These are phyloP conservation scores for Folsomia manolachei DNA, from an alignment of 2,888 invertebrate species.

Conservation along the genomic window DNA sequence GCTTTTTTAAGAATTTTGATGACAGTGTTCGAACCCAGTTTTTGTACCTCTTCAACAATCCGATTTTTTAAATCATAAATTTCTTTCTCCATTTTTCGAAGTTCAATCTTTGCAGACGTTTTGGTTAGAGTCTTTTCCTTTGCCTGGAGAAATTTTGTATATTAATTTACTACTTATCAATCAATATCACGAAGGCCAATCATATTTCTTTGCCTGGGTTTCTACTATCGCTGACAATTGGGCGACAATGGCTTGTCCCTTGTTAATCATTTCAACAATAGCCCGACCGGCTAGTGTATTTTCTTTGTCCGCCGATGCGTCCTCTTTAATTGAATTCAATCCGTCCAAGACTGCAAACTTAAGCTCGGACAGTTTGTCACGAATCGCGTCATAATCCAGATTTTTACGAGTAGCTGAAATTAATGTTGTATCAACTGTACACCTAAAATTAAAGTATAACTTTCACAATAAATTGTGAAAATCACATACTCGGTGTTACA, in stretches of 20 bases:
- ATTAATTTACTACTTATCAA: too few species aligned
- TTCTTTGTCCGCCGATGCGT: not conserved
- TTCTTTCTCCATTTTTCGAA: not conserved
- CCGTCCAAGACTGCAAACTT: not conserved
- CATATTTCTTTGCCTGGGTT: too few species aligned
- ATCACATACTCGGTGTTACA: too few species aligned
- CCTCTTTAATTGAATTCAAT: not conserved
- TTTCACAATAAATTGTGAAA: too few species aligned
- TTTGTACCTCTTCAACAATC: not conserved
- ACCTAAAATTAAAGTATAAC: too few species aligned
- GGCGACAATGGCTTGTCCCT: not conserved
- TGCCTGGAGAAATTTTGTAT: too few species aligned
- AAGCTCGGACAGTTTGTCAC: not conserved
- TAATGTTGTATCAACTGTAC: too few species aligned
- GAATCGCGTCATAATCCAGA: not conserved
- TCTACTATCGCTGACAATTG: too few species aligned
- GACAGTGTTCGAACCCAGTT: not conserved
- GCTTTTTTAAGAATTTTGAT: not conserved
- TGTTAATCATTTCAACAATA: not conserved
- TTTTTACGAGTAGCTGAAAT: too few species aligned
- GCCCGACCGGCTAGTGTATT: not conserved
- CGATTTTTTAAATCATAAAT: not conserved
- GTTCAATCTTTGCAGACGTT: not conserved
- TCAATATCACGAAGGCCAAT: too few species aligned
- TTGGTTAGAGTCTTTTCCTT: not conserved